phyloP scores from a whole-genome alignment of 2,888 invertebrate genomes.

The Ophioninae sp. region DNA sequence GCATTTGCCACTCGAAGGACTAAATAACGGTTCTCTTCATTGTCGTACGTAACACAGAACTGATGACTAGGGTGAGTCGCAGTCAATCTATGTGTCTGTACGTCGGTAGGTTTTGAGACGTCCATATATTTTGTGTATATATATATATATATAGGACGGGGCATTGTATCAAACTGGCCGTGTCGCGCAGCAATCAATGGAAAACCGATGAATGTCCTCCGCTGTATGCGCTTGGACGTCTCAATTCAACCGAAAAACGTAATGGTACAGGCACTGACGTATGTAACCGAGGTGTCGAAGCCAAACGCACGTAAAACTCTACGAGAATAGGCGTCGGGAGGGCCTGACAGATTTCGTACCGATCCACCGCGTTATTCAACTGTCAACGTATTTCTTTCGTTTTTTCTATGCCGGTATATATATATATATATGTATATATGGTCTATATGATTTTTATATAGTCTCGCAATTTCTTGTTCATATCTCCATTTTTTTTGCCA shows the following conservation, averaged over 20 bases:
- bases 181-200: slow-evolving; percentile 67
- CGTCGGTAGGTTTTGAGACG: too few species aligned
- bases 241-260: slow-evolving; percentile 67
- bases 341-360: slow-evolving; percentile 32
- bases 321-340: background rate
- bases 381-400: background rate
- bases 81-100: too few species aligned
- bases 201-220: slow-evolving; percentile 69
- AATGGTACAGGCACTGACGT: slow-evolving; percentile 14
- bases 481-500: too few species aligned
- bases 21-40: slow-evolving; percentile 64
- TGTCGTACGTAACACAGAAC: slow-evolving; percentile 60
- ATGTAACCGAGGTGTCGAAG: slow-evolving; percentile 26
- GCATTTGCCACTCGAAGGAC: slow-evolving; percentile 53
- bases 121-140: slow-evolving; percentile 12
- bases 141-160: slow-evolving; percentile 40
- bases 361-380: slow-evolving; percentile 47
- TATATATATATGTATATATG: background rate
- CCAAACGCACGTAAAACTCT: slow-evolving; percentile 18
- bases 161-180: slow-evolving; percentile 70
- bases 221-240: slow-evolving; percentile 61
- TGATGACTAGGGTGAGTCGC: slow-evolving; percentile 62
- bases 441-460: background rate
- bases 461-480: too few species aligned
- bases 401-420: background rate